Evolutionary conservation across 1,140 invertebrate species (phyloP).

Genomic region (Psilanteris sp.): DNA sequence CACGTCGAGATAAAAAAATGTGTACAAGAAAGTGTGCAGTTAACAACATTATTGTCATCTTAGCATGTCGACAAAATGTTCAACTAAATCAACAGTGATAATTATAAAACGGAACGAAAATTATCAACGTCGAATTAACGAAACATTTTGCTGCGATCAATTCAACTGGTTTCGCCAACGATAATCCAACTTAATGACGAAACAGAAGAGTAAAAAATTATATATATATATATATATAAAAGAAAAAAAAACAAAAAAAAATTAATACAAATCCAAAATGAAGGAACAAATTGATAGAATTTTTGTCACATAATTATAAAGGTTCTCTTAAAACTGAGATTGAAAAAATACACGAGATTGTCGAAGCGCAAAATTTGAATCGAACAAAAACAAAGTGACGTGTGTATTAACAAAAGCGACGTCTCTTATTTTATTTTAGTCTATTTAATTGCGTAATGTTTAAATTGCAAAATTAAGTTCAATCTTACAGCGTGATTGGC

Average conservation of each 20-base stretch:
- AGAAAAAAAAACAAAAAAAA: constrained; percentile 31
- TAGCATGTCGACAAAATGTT: constrained; percentile 56
- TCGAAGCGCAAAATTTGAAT: constrained; percentile 40
- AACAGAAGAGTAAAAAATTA: constrained; percentile 36
- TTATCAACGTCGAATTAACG: constrained; percentile 60
- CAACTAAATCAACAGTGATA: constrained; percentile 58
- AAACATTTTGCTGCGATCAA: constrained; percentile 58
- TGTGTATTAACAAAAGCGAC: constrained; percentile 7
- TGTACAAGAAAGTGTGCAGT: constrained; percentile 64
- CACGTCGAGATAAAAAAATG: constrained; percentile 34
- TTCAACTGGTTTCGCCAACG: constrained; percentile 63
- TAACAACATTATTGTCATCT: constrained; percentile 66
- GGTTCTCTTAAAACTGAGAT: constrained; percentile 9
- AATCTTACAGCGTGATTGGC: too few species aligned
- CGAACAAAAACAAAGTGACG: constrained; percentile 20
- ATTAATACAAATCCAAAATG: too few species aligned
- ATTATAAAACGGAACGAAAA: constrained; percentile 47
- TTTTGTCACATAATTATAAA: constrained; percentile 11
- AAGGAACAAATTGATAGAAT: too few species aligned
- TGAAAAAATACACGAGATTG: constrained; percentile 20
- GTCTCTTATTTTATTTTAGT: background rate
- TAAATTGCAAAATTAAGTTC: too few species aligned
- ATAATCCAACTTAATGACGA: constrained; percentile 44
- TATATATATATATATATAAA: background rate
- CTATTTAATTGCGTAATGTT: background rate